Evolutionary conservation across 2,888 invertebrate genomes (phyloP).

Genomic region (Cantharis lateralis): DNA sequence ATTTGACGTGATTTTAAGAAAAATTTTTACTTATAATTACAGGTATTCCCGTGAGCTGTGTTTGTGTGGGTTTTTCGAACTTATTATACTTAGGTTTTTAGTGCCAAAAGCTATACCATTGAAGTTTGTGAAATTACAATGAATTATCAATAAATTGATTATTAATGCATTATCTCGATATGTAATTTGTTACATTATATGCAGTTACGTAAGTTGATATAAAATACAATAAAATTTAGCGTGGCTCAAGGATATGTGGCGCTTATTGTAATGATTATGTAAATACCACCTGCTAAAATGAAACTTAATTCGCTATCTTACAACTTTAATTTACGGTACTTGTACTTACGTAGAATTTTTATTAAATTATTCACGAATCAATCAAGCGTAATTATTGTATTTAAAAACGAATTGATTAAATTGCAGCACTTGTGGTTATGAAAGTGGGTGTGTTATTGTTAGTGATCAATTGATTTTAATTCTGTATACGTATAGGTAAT

Average conservation of each 20-base stretch:
- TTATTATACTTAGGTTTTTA: background rate
- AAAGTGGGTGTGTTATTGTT: background rate
- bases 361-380: slow-evolving; percentile 7
- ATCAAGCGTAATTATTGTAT: slow-evolving; percentile 18
- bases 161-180: background rate
- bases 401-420: slow-evolving; percentile 16
- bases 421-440: slow-evolving; percentile 3
- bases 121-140: background rate
- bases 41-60: background rate
- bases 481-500: background rate
- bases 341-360: slow-evolving; percentile 9
- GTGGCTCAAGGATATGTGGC: background rate
- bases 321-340: slow-evolving; percentile 12
- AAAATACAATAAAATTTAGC: background rate
- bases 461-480: background rate
- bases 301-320: slow-evolving; percentile 10
- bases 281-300: background rate
- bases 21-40: background rate
- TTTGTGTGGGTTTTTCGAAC: background rate
- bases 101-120: background rate
- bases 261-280: background rate
- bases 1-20: background rate
- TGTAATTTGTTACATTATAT: background rate
- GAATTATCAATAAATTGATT: background rate
- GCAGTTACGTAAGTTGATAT: background rate